These are phyloP conservation scores for Neotoma lepida DNA, from an alignment of 2,113 vertebrate genomes.

Conservation along the genomic window DNA sequence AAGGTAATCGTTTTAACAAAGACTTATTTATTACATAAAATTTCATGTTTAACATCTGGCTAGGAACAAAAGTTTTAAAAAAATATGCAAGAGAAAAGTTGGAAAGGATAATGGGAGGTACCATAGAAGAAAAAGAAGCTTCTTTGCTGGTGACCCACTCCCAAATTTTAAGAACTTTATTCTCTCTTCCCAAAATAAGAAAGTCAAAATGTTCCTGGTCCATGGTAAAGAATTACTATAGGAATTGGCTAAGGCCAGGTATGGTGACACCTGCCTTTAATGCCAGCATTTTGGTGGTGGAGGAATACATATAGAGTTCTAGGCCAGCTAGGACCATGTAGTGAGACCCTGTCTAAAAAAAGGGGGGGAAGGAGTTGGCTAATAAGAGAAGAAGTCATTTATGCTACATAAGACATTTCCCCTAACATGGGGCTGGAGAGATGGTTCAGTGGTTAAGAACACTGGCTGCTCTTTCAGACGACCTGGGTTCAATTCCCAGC, in stretches of 20 bases:
- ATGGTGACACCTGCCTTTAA: not conserved
- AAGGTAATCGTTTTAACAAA: not conserved
- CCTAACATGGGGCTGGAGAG: not conserved
- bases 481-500: not conserved
- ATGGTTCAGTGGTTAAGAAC: not conserved
- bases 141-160: not conserved
- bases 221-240: not conserved
- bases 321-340: not conserved
- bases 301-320: not conserved
- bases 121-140: not conserved
- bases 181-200: not conserved
- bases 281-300: not conserved
- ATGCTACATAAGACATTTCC: not conserved
- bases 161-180: slow-evolving; percentile 10
- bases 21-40: slow-evolving; percentile 1
- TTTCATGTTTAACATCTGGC: not conserved
- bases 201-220: slow-evolving; percentile 11
- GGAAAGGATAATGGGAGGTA: not conserved
- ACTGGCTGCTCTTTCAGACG: not conserved
- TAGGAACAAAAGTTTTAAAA: not conserved
- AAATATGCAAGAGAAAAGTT: not conserved
- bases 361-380: not conserved
- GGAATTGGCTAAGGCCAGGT: not conserved
- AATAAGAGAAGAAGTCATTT: not conserved
- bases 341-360: not conserved